These are phyloP conservation scores for Agrochola macilenta DNA, from an alignment of 2,888 invertebrate species.

Conservation along the genomic window DNA sequence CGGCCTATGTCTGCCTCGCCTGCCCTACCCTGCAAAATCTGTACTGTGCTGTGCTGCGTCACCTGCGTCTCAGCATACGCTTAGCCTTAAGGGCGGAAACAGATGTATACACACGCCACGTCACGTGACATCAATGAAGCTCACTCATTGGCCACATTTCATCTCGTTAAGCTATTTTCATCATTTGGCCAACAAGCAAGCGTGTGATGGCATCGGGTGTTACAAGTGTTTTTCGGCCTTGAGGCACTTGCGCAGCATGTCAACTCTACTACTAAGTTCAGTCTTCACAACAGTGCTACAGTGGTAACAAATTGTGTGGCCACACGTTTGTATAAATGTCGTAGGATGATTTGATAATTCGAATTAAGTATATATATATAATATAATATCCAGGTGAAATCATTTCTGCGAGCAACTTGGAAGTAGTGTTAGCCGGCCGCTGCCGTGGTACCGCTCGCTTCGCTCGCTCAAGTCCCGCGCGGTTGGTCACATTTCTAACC, in stretches of 20 bases:
- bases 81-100: background rate
- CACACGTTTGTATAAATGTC: background rate
- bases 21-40: no score
- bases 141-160: background rate
- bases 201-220: background rate
- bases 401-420: no score
- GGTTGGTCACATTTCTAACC: no score
- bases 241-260: background rate
- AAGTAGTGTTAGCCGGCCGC: no score
- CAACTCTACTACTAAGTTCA: conserved; percentile 25
- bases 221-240: background rate
- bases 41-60: no score
- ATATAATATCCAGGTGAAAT: no score
- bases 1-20: no score
- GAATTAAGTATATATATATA: no score
- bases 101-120: background rate
- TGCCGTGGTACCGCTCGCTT: no score
- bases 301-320: background rate
- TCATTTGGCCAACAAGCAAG: background rate
- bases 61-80: no score
- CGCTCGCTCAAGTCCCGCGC: no score
- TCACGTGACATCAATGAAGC: background rate
- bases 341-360: no score
- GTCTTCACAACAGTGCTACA: background rate
- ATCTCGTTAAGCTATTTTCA: background rate